phyloP scores from a whole-genome alignment of 2,113 vertebrate genomes.

The Myxocyprinus asiaticus region DNA sequence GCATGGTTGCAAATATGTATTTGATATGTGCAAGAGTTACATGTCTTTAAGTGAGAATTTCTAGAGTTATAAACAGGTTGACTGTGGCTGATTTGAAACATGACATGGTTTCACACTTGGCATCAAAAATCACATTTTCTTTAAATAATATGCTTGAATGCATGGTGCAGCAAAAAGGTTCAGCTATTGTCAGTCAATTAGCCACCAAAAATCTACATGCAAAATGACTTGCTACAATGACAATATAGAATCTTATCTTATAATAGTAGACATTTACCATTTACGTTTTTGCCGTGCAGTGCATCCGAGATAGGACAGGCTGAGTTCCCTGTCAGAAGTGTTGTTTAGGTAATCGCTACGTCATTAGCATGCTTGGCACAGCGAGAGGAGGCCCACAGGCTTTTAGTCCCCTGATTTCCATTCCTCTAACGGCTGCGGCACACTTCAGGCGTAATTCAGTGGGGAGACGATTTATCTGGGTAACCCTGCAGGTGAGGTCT shows the following conservation, averaged over 20 bases:
- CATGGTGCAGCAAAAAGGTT: not conserved
- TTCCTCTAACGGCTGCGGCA: slow-evolving; percentile 1
- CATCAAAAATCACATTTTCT: no score
- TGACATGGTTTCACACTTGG: no score
- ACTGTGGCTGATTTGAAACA: no score
- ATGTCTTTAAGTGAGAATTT: no score
- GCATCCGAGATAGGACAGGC: slow-evolving; percentile 1
- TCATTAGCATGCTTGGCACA: slow-evolving; percentile 28
- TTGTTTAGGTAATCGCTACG: slow-evolving; percentile 24
- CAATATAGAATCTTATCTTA: not conserved
- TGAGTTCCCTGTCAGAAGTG: slow-evolving; percentile 23
- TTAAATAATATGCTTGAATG: no score
- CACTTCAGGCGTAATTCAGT: slow-evolving; percentile 32
- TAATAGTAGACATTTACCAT: no score
- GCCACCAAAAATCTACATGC: slow-evolving; percentile 5
- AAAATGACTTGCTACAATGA: not conserved
- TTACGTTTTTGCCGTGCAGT: not conserved
- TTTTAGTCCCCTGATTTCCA: slow-evolving; percentile 28
- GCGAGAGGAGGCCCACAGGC: slow-evolving; percentile 22
- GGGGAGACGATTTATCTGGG: slow-evolving; percentile 28
- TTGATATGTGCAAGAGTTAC: no score
- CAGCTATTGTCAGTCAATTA: not conserved
- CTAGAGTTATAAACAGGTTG: no score
- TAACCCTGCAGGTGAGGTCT: slow-evolving; percentile 6
- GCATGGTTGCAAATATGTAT: no score